Evolutionary conservation across 2,113 vertebrate genomes (phyloP), one percentile per base, ranked within the genome.

Genomic region (Picathartes gymnocephalus): DNA sequence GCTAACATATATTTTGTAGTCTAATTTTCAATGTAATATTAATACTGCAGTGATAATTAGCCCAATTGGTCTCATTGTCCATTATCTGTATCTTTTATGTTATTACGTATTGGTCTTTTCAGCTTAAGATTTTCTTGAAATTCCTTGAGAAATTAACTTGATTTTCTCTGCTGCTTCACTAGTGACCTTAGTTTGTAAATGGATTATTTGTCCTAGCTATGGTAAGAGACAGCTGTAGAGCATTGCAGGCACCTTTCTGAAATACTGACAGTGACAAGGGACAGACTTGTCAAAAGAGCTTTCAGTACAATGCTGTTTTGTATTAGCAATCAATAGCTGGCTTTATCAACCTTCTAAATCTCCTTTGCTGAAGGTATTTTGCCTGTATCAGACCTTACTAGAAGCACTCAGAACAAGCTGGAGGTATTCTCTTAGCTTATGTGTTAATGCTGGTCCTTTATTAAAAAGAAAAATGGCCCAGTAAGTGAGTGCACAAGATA

Each of bases 141-240:
- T 94, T 69, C 18, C 15, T 66, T 66, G 62, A 83, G 53, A 95
- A 95, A n/a, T 51, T 48, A 0, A 21, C 7, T 91, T 74, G 25
- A 50, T 87, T 95, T 96, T 93, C 50, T 85, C 24, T 80, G 53
- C 40, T 4, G 1, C 42, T 94, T 92, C 71, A 58, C 33, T 33
- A 85, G 17, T 48, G 70, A 89, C 45, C 28, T 73, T 15, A 42
- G 64, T 78, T 86, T 92, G 40, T 96, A 90, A 94, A 88, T 86
- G 71, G 47, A 15, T 47, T 88, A 15, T 54, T 93, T 95, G 74
- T 92, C 81, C 37, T 81, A 35, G 47, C 23, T 85, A 5, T 91
- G 74, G 42, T 77, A 42, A 77, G 71, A 81, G 50, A 39, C 66
- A 42, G 53, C 53, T 81, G 50, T 64, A 51, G 48, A 92, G 50